Evolutionary conservation across 2,888 invertebrate species (phyloP), one percentile per base, ranked within the genome.

Genomic region (Morpho deidamia): DNA sequence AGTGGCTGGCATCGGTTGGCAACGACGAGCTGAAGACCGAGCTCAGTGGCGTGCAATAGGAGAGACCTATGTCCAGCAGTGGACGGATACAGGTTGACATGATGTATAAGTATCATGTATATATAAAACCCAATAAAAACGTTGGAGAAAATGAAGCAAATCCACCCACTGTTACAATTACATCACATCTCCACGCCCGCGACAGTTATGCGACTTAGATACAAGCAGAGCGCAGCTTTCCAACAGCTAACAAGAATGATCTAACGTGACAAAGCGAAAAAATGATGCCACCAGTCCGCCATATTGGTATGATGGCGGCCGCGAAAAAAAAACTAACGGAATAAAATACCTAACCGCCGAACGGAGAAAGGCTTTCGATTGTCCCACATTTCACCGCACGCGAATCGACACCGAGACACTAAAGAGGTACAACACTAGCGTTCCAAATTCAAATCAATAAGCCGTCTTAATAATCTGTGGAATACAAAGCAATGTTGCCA

Each of bases 301-400:
- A 81, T 84, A 80, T 85, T 81, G 78, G 80, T 80, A 80, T 85
- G 83, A 85, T 87, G 82, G 81, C 83, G 76, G 79, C 82, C 80
- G 83, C 84, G 80, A 87, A 89, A 87, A 89, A 87, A 87, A 89
- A 87, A 87, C 82, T 88, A 89, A 89, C 89, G 87, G 88, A 81
- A 88, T 85, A 86, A 88, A 88, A 88, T 89, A 81, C 83, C 84
- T 83, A 87, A 80, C 85, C 76, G 73, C 78, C 78, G 71, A 74
- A 73, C 76, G 83, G 89, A 89, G 89, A 89, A 89, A 89, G 89
- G 89, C 89, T 89, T 89, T 89, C 89, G 88, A 85, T 89, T 89
- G 89, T 83, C 86, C 89, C 76, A 89, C 87, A 80, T 89, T 85
- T 83, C 81, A 77, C 75, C 67, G 79, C 86, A 86, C 83, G 87